Base-by-base conservation (phyloP, 2,113 vertebrate species). In the Suricata suricatta region DNA sequence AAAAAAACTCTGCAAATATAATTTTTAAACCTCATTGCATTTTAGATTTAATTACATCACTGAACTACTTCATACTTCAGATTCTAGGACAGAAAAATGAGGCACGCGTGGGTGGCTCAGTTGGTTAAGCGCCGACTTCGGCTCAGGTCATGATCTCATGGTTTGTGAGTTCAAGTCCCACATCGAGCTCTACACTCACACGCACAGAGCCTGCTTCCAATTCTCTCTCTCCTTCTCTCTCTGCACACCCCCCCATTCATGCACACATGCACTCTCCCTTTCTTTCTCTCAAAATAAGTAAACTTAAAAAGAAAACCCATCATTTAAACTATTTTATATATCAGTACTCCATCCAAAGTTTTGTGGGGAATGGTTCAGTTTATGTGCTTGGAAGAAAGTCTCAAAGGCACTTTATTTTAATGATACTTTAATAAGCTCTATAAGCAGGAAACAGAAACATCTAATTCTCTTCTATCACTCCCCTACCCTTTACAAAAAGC, bases 311-410 rank as follows among this genome's bases (percentile, higher is more conserved):
- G 21, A 60, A 60, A 60, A 60, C 57, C 57, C 8, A 23, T 31
- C 35, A 85, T 69, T 91, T 90, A 72, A 90, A 68, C 41, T 96
- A 83, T 68, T 87, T 83, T 64, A 88, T 52, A 25, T 60, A 60
- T 81, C 7, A 50, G 35, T 74, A 84, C 60, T 85, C 81, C 27
- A 74, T 7, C 17, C 54, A 88, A 80, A 72, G 15, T 57, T 85
- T 72, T 31, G 16, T 25, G 90, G 64, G 33, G 23, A 16, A 94
- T 15, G 7, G 11, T 64, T 13, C 31, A 72, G n/a, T 85, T 79
- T 38, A 90, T 13, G 15, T 86, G 33, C 15, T 52, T 88, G 21
- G 29, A 68, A 72, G 15, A 79, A 69, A 57, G 87, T 35, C n/a
- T 93, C 44, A 38, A 60, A 90, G 81, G 41, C 41, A 69, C 9